Base-by-base conservation (phyloP, 2,113 vertebrate genomes). In the Ondatra zibethicus region DNA sequence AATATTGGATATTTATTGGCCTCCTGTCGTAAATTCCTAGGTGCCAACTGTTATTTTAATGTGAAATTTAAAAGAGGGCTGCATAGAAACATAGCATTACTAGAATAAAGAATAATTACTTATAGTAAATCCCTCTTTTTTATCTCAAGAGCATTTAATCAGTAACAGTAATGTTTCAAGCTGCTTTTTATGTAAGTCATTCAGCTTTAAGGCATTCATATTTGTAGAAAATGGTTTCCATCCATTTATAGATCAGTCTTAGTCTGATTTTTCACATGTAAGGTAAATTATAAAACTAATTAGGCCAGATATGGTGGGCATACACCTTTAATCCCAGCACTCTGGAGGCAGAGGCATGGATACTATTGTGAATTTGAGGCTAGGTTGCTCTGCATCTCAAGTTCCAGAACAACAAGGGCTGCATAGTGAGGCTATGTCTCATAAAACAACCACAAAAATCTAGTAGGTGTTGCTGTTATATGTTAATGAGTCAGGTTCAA, bases 161-260 rank as follows among this genome's bases (percentile, higher is more conserved):
- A 87, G 3, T 80, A 52, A 61, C 16, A 86, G 23, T 86, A 50
- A 88, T 88, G 96, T 86, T 94, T 85, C 3, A 31, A 39, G 25
- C 16, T 95, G 36, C 21, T 95, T 89, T 96, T 93, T 96, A 16
- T 96, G 47, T 11, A 70, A 33, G 9, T 45, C 29, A 47, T 86
- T 86, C 25, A 29, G 7, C n/a, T 84, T 63, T 63, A 42, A 82
- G 12, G 90, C n/a, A 17, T 0, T 80, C 47, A 88, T 25, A 77
- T 95, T 93, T 96, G 10, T 96, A 66, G 89, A 94, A 96, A 91
- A 76, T 55, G 9, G 17, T 93, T 94, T 93, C 27, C 3, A 55
- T 75, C 39, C 45, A 88, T 17, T 81, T 36, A 52, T 7, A n/a
- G n/a, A 16, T 70, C 45, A 52, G 0, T 93, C 68, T 85, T 19